phyloP scores from a whole-genome alignment of 1,140 invertebrate genomes.

The Leptoteleia sp. region DNA sequence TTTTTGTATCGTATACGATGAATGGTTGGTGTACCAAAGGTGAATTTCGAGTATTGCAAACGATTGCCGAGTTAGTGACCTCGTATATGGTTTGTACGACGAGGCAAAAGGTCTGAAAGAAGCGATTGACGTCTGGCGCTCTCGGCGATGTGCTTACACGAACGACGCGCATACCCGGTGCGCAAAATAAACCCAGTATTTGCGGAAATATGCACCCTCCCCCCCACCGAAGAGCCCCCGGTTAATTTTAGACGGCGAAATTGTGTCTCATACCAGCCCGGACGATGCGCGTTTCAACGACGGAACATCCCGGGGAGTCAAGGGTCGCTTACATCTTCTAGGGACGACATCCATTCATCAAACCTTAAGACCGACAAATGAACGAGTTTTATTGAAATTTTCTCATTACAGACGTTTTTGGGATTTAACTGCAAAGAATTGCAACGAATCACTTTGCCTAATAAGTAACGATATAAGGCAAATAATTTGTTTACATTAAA shows the following conservation, averaged over 20 bases:
- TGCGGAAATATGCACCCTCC: conserved; percentile 78
- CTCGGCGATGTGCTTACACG: conserved; percentile 62
- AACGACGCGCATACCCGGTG: conserved; percentile 68
- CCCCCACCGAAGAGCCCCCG: conserved; percentile 73
- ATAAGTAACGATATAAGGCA: too few species aligned
- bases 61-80: conserved; percentile 55
- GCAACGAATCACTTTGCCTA: too few species aligned
- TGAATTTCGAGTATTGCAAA: conserved; percentile 22
- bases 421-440: too few species aligned
- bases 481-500: too few species aligned
- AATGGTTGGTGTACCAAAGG: conserved; percentile 17
- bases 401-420: too few species aligned
- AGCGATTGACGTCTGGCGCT: conserved; percentile 70
- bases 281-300: conserved; percentile 61
- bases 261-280: conserved; percentile 78
- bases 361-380: background rate
- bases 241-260: conserved; percentile 76
- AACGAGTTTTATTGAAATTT: background rate
- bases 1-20: background rate
- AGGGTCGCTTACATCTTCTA: conserved; percentile 43
- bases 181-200: conserved; percentile 78
- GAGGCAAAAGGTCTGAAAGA: conserved; percentile 53
- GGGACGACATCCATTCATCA: conserved; percentile 33
- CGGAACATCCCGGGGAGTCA: conserved; percentile 30
- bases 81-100: conserved; percentile 21